phyloP scores from a whole-genome alignment of 2,113 vertebrate genomes.

The Siniperca chuatsi region DNA sequence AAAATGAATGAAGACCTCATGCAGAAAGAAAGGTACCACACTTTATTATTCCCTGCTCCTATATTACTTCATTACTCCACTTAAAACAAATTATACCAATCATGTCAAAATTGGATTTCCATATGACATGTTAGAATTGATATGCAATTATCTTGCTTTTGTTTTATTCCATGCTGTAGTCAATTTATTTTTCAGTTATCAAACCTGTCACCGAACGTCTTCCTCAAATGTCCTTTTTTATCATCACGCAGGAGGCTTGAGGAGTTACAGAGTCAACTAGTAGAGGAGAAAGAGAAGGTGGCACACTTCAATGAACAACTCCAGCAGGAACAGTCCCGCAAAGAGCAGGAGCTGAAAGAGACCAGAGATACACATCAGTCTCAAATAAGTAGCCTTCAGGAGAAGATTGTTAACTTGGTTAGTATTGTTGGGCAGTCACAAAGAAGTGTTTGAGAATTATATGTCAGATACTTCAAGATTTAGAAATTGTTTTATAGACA shows the following conservation, averaged over 20 bases:
- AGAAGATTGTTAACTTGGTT: constrained; percentile 88
- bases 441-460: background rate
- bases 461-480: background rate
- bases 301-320: constrained; percentile 85
- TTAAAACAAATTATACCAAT: background rate
- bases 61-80: background rate
- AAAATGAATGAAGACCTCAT: constrained; percentile 93
- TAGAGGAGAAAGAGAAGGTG: constrained; percentile 87
- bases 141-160: background rate
- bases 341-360: constrained; percentile 86
- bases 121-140: background rate
- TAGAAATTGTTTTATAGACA: background rate
- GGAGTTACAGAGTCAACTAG: constrained; percentile 89
- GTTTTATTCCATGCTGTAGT: background rate
- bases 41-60: background rate
- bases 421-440: constrained; percentile 49
- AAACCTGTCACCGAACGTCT: background rate
- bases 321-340: constrained; percentile 83
- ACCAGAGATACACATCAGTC: constrained; percentile 80
- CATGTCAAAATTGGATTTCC: background rate
- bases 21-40: constrained; percentile 90
- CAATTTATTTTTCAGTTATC: background rate
- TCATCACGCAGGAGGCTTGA: constrained; percentile 87
- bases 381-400: constrained; percentile 84
- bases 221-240: background rate